Base-by-base conservation (phyloP, 2,113 vertebrate genomes). In the Corvus hawaiiensis region DNA sequence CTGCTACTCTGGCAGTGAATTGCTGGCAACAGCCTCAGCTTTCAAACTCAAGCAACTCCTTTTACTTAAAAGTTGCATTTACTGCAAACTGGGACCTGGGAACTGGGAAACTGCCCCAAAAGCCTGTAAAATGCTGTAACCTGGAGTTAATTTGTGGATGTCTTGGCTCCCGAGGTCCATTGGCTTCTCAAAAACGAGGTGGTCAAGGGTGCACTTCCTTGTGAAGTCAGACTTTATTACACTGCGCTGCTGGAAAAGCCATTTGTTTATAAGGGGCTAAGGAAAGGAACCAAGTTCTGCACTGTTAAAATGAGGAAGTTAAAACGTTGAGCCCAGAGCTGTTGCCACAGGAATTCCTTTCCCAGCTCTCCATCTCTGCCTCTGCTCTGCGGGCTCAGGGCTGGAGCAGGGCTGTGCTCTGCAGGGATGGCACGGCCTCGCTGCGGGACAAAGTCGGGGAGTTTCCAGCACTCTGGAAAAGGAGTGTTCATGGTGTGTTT, bases 191-290 rank as follows among this genome's bases (percentile, higher is more conserved):
- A 39, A 69, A 73, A 33, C 15, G 56, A 67, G 24, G 21, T 12
- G 27, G 23, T 28, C 7, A 2, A 3, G 44, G 71, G 24, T 61
- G 67, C 15, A 12, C 7, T 55, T 91, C 66, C 71, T 69, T 59
- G 84, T 86, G 92, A 71, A 92, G 48, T 68, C 11, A 62, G 54
- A 43, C 55, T 95, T 92, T 85, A 93, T 95, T 91, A 30, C 69
- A 17, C 48, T 26, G 58, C 15, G 7, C 44, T 77, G 84, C 78
- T 83, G 67, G 28, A 32, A 77, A 82, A 32, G 4, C 48, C 6
- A 22, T 23, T 33, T 75, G 27, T 22, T 66, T 54, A 13, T 8
- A 54, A 28, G 1, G 46, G 15, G 59, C 55, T 80, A 80, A 23
- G 16, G 44, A 43, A 64, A 67, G 72, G 39, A 92, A 48, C 20